Evolutionary conservation across 2,113 vertebrate species (phyloP), one percentile per base, ranked within the genome.

Genomic region (Bubo scandiacus): DNA sequence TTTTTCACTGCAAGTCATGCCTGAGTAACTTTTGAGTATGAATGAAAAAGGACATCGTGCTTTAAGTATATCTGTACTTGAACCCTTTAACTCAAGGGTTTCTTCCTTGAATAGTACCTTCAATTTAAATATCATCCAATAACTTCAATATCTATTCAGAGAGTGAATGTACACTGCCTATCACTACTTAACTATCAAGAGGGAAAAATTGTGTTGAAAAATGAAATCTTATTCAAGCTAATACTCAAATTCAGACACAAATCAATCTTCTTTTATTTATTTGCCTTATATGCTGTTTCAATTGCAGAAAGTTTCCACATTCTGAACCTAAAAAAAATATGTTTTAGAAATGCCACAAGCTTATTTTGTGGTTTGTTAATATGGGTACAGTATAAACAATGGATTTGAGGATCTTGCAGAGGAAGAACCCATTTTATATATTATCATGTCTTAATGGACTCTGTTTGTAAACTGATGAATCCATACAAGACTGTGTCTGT

Each of bases 401-500:
- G 89, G 94, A 73, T 93, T 34, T 79, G 58, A 22, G 70, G 74
- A 58, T 65, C 66, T 63, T 45, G 72, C 77, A 75, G 78, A 61
- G 83, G 67, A 84, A 80, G 77, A 87, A 65, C 29, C 40, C 78
- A 15, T 36, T 82, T 30, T 89, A n/a, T 73, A 77, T 66, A 51
- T 91, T 43, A 85, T 42, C 30, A 49, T n/a, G 40, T 55, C 92
- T 91, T 94, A 88, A 79, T 47, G 73, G 84, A 62, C 78, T 72
- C 52, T 63, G 45, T 90, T 95, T 92, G 92, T 82, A 94, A 96
- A 95, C 29, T 1, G 57, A n/a, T 15, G 62, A 55, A 63, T 20
- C 72, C 65, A 0, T 25, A 2, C 30, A 34, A 7, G 2, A 23
- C 62, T 22, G 6, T 7, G 58, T 58, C 38, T 16, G 3, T 5